Base-by-base conservation (phyloP, 1,140 invertebrate species). In the Bathynomus jamesi region DNA sequence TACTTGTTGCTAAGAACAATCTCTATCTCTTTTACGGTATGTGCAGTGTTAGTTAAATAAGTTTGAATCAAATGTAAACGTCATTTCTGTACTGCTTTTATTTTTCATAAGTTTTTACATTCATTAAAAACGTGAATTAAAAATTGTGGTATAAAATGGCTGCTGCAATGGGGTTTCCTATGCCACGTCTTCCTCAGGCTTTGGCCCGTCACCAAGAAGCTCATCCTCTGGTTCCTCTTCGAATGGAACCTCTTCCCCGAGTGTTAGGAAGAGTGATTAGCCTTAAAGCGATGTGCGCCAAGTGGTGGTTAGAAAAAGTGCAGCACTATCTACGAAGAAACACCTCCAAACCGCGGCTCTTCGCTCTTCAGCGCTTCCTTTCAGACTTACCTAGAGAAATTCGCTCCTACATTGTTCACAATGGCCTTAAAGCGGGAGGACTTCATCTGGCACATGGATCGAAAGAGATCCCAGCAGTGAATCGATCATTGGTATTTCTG, bases 231-330 rank as follows among this genome's bases (percentile, higher is more conserved):
- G n/a, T n/a, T n/a, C n/a, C n/a, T n/a, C n/a, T n/a, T n/a, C n/a
- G n/a, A n/a, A n/a, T n/a, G n/a, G n/a, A n/a, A n/a, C n/a, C n/a
- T n/a, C n/a, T n/a, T n/a, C n/a, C n/a, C n/a, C n/a, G n/a, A n/a
- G n/a, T n/a, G n/a, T n/a, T n/a, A n/a, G n/a, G n/a, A n/a, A n/a
- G n/a, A 8, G 68, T 76, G 5, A 76, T 76, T 30, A 62, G 65
- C 17, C 32, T 76, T 24, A 73, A 67, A 30, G 60, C 70, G 7
- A 76, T 76, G 75, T 76, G 75, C 69, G 63, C 70, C 40, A 76
- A 76, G 46, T 76, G 62, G 29, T 76, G 75, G 75, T 65, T 76
- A 32, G 75, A 76, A 40, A 67, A 62, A 17, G 72, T 76, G 17
- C 75, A 76, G 46, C 70, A 69, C 21, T 67, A 67, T 21, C 46